These are phyloP conservation scores for Pangasius mekongensis DNA, from an alignment of 2,797 vertebrate species.

Conservation along the genomic window DNA sequence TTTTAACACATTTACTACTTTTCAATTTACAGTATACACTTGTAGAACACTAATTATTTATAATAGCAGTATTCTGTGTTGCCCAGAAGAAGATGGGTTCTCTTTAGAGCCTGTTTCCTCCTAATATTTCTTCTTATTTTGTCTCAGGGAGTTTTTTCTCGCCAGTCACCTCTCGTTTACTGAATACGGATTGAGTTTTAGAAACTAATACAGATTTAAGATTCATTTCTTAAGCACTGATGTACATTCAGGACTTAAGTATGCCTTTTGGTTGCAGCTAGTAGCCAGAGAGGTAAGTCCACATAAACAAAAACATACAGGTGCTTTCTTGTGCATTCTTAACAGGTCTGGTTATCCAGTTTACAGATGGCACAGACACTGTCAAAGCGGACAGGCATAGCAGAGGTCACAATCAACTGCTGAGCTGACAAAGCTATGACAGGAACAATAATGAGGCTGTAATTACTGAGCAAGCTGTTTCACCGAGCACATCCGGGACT, in stretches of 20 bases:
- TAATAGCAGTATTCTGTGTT: neutral
- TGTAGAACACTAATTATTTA: neutral
- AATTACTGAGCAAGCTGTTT: constrained; percentile 63
- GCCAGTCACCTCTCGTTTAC: neutral
- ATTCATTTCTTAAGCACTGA: neutral
- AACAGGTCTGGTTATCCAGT: constrained; percentile 30
- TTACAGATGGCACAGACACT: constrained; percentile 36
- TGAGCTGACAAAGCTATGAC: constrained; percentile 55
- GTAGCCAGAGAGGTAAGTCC: neutral
- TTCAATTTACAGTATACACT: neutral
- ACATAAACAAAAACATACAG: neutral
- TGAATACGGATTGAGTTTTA: neutral
- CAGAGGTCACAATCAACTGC: constrained; percentile 57
- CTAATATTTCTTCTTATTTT: neutral
- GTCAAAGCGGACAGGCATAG: constrained; percentile 54
- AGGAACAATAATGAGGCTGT: constrained; percentile 59
- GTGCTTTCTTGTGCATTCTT: constrained; percentile 16
- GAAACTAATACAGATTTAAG: neutral
- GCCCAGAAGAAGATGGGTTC: neutral
- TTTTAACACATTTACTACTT: neutral
- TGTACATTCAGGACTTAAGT: neutral
- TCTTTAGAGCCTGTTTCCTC: neutral
- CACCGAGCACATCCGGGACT: constrained; percentile 48
- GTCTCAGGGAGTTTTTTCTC: neutral
- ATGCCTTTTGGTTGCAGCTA: neutral